Conservation (phyloP, 2,113 vertebrate species). For the Neodon shergylaensis region DNA sequence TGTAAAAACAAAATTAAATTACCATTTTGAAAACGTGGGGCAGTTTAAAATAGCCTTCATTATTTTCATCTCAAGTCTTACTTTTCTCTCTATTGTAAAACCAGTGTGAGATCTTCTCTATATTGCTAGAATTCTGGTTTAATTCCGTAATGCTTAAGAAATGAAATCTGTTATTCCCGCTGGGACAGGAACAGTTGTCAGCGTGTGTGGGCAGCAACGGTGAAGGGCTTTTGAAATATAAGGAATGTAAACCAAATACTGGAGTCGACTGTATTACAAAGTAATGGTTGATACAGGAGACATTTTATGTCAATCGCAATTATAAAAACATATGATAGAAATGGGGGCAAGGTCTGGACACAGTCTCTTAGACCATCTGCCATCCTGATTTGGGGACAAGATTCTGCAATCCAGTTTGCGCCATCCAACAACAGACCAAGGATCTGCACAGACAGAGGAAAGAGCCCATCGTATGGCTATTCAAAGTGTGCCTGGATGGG, state of each 20-base stretch:
- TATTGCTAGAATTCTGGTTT: constrained; percentile 79
- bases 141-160: constrained; percentile 74
- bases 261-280: constrained; percentile 67
- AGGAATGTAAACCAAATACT: constrained; percentile 73
- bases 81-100: constrained; percentile 67
- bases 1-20: constrained; percentile 62
- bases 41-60: constrained; percentile 67
- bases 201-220: constrained; percentile 78
- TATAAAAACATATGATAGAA: constrained; percentile 38
- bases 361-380: neutral
- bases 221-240: constrained; percentile 72
- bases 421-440: neutral
- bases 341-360: neutral
- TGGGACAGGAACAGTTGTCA: constrained; percentile 79
- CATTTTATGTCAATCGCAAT: constrained; percentile 40
- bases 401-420: neutral
- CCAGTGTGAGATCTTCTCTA: constrained; percentile 72
- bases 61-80: constrained; percentile 72
- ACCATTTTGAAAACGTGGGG: constrained; percentile 66
- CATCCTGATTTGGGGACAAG: neutral
- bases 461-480: neutral
- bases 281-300: constrained; percentile 62
- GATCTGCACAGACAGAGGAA: neutral
- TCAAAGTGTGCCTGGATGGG: neutral
- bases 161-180: constrained; percentile 81